Evolutionary conservation across 2,113 vertebrate species (phyloP).

Genomic region (Platysteira castanea): DNA sequence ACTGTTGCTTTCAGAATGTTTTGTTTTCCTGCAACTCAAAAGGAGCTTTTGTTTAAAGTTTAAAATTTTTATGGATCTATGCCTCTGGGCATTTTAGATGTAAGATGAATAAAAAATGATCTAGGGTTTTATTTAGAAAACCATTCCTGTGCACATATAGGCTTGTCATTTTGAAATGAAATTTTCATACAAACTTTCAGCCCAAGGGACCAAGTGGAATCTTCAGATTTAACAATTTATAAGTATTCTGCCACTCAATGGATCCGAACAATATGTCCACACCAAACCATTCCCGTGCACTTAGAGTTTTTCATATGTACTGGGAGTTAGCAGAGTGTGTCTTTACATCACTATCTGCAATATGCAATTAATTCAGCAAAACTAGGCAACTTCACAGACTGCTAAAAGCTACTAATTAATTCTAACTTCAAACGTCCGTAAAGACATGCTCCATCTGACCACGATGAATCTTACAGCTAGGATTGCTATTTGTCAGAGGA

Average conservation of each 20-base stretch:
- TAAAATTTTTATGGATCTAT: slow-evolving; percentile 35
- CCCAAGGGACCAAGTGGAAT: not conserved
- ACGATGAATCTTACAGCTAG: not conserved
- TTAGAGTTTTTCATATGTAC: not conserved
- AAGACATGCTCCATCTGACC: not conserved
- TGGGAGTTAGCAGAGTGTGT: not conserved
- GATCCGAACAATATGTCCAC: not conserved
- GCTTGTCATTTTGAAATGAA: slow-evolving; percentile 34
- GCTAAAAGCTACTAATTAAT: not conserved
- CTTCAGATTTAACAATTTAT: slow-evolving; percentile 33
- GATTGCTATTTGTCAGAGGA: not conserved
- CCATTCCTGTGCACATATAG: not conserved
- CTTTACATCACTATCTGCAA: not conserved
- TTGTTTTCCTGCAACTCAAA: slow-evolving; percentile 22
- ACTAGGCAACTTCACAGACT: not conserved
- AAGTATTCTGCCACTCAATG: not conserved
- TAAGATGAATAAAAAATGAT: slow-evolving; percentile 51
- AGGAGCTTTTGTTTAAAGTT: slow-evolving; percentile 43
- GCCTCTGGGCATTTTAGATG: slow-evolving; percentile 27
- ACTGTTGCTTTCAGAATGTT: slow-evolving; percentile 27
- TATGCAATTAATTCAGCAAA: not conserved
- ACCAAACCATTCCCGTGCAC: not conserved
- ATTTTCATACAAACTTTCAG: slow-evolving; percentile 9
- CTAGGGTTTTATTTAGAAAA: slow-evolving; percentile 33
- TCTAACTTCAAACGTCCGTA: not conserved